Evolutionary conservation across 2,888 invertebrate species (phyloP).

Genomic region (Amphimallon solstitiale): DNA sequence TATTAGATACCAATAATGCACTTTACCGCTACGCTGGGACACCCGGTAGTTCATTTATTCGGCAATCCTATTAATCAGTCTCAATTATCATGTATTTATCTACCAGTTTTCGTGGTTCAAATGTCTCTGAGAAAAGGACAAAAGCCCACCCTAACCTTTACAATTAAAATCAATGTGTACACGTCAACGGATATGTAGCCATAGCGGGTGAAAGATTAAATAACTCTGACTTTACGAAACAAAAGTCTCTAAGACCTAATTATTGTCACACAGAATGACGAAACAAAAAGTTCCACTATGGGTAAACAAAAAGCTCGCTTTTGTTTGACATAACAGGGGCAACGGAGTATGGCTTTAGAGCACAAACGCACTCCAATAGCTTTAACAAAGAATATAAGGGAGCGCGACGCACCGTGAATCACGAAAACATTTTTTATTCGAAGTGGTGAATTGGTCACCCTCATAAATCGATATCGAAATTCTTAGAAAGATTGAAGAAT

Average conservation of each 20-base stretch:
- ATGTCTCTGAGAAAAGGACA: not conserved
- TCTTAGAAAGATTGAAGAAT: slow-evolving; percentile 10
- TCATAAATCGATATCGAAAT: slow-evolving; percentile 10
- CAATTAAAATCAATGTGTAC: not conserved
- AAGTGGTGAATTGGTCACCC: slow-evolving; percentile 31
- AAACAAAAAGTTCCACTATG: slow-evolving; percentile 8
- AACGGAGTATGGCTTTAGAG: not conserved
- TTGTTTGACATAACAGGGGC: slow-evolving; percentile 10
- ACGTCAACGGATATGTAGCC: not conserved
- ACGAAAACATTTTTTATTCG: slow-evolving; percentile 39
- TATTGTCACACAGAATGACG: slow-evolving; percentile 9
- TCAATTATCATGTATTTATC: too few relatives aligned
- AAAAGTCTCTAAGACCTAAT: slow-evolving; percentile 18
- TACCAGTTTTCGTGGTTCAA: too few relatives aligned
- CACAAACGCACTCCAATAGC: slow-evolving; percentile 10
- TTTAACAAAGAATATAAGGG: not conserved
- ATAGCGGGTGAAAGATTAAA: slow-evolving; percentile 5
- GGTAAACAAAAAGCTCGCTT: slow-evolving; percentile 15
- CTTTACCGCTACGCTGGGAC: too few relatives aligned
- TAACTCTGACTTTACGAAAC: slow-evolving; percentile 4
- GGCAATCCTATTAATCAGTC: too few relatives aligned
- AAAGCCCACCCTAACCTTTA: not conserved
- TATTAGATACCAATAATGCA: too few relatives aligned
- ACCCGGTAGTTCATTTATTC: too few relatives aligned
- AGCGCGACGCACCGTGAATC: not conserved